Base-by-base conservation (phyloP, 2,888 invertebrate species). In the Limenitis camilla region DNA sequence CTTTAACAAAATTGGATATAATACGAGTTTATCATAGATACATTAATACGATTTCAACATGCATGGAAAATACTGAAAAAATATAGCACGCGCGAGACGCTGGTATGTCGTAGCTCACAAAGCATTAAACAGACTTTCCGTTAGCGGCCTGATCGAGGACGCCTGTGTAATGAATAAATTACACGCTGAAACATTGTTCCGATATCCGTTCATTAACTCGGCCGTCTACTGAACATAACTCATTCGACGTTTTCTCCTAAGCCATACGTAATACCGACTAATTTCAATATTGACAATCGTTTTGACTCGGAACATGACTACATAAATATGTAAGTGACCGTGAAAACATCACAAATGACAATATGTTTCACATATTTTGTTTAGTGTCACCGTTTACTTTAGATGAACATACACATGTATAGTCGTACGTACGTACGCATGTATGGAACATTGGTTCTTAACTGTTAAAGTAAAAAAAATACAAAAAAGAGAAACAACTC, bases 151-250 rank as follows among this genome's bases (percentile, higher is more conserved):
- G 81, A 84, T 81, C 81, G 85, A 84, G 84, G 83, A 81, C 85
- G 82, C 69, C 76, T 81, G 83, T 79, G 76, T 83, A 81, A 86
- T 86, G 86, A 85, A 87, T 86, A 87, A 86, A 86, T 86, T 86
- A 86, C 86, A 86, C 82, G 84, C 83, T 83, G 81, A 82, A 84
- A 85, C 82, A 85, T 83, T 86, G 84, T 86, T 76, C 77, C 79
- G 71, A 82, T 78, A 72, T 71, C 72, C 77, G 78, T 80, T 77
- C 81, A 81, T 80, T 83, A 82, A 74, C 75, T 72, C 72, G 65
- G 66, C 72, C 72, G 74, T 75, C 71, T 67, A 68, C 56, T 67
- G 68, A 65, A 69, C 74, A 64, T 63, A 61, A 65, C 62, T 56
- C 60, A 67, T 68, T 69, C 67, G 64, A 66, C 65, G 69, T 71